phyloP scores from a whole-genome alignment of 2,113 vertebrate species.

The Brachypteracias leptosomus region DNA sequence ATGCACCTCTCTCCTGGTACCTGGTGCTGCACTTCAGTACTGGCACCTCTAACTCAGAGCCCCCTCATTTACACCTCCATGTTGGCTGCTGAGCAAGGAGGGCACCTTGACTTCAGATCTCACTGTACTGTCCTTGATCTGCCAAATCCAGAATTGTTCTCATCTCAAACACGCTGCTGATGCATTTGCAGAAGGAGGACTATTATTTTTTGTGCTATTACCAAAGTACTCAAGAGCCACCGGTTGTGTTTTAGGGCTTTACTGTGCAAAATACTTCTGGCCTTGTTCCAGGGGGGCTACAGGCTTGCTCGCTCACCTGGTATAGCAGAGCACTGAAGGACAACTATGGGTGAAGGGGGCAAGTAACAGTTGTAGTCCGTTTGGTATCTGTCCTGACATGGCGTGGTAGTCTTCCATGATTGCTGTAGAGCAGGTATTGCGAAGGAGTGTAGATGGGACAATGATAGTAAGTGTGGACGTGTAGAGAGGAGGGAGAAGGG shows the following conservation, averaged over 20 bases:
- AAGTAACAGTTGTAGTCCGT: not conserved
- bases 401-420: accelerated
- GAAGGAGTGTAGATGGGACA: not conserved
- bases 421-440: not conserved
- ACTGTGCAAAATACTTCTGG: not conserved
- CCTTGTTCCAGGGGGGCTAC: not conserved
- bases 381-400: not conserved
- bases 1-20: not conserved
- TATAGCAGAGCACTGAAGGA: not conserved
- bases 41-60: not conserved
- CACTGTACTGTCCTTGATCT: constrained; percentile 1
- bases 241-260: not conserved
- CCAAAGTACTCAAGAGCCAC: not conserved
- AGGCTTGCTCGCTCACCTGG: not conserved
- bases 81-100: not conserved
- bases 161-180: not conserved
- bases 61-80: not conserved
- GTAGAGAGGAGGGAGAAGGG: not conserved
- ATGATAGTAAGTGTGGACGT: not conserved
- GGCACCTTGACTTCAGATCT: constrained; percentile 38
- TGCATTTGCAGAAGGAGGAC: not conserved
- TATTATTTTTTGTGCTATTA: not conserved
- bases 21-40: not conserved
- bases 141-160: not conserved
- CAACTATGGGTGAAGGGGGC: not conserved